phyloP scores from a whole-genome alignment of 2,113 vertebrate species.

The Danio rerio region GRCz12tu NC_133195.1:438501-439000 shows the following conservation, averaged over 20 bases:
- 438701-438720: constrained; percentile 76
- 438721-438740: constrained; percentile 67
- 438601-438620: not conserved
- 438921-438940: not conserved
- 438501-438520: no score
- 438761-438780: constrained; percentile 1
- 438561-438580: constrained; percentile 64
- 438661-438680: constrained; percentile 81
- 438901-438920: constrained; percentile 7
- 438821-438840: not conserved
- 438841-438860: not conserved
- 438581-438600: constrained; percentile 41
- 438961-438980: not conserved
- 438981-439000: not conserved
- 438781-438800: not conserved
- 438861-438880: not conserved
- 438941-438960: not conserved
- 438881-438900: not conserved
- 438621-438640: constrained; percentile 72
- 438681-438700: constrained; percentile 74
- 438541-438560: constrained; percentile 62
- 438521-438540: constrained; percentile 32
- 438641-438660: constrained; percentile 81
- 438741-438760: constrained; percentile 36
- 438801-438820: not conserved